These are phyloP conservation scores for Parnassius orleans DNA, from an alignment of 2,888 invertebrate species.

Conservation along the genomic window DNA sequence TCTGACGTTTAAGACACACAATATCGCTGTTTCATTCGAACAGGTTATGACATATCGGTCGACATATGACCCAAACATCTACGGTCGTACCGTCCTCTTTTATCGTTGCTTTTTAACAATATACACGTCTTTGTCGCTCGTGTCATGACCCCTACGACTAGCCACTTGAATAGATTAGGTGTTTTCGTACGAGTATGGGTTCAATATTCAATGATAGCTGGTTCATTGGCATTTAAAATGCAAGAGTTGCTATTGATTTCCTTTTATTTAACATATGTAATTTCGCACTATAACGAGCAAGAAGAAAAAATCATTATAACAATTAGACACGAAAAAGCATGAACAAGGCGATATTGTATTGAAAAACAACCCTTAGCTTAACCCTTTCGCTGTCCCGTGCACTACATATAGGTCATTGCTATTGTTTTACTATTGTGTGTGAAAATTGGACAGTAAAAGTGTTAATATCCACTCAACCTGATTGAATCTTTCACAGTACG, in stretches of 20 bases:
- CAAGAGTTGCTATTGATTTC: constrained; percentile 50
- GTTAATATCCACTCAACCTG: no score
- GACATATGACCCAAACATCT: constrained; percentile 74
- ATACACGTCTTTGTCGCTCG: constrained; percentile 56
- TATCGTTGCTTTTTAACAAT: constrained; percentile 47
- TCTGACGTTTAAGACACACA: constrained; percentile 42
- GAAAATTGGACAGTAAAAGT: no score
- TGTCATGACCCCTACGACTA: constrained; percentile 75
- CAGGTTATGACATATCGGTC: constrained; percentile 80
- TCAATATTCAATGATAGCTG: constrained; percentile 77
- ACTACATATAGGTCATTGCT: no score
- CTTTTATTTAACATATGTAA: constrained; percentile 26
- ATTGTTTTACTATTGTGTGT: no score
- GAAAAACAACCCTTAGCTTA: no score
- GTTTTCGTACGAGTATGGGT: constrained; percentile 72
- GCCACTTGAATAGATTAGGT: constrained; percentile 80
- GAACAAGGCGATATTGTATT: no score
- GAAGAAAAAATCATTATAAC: no score
- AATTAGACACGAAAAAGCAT: no score
- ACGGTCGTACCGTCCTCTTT: constrained; percentile 55
- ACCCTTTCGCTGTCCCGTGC: no score
- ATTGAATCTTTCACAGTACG: no score
- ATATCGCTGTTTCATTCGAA: constrained; percentile 61
- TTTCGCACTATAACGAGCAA: not conserved
- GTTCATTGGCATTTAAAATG: constrained; percentile 73